phyloP scores from a whole-genome alignment of 2,797 vertebrate genomes.

The Pangasius sanitwongsei region DNA sequence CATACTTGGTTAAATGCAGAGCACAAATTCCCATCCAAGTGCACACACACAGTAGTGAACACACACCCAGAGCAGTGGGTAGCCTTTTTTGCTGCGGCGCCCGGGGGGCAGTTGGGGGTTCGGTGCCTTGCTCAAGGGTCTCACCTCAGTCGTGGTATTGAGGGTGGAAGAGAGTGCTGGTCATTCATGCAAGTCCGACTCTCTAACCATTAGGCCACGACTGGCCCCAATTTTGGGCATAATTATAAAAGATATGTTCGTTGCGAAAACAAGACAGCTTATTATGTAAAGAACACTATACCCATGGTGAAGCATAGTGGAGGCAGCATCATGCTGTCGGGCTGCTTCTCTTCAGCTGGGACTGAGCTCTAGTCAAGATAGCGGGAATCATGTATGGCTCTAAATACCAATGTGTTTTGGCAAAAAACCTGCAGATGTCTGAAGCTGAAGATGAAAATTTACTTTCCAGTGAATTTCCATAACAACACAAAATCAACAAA shows the following conservation, averaged over 20 bases:
- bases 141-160: no score
- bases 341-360: not conserved
- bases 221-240: not conserved
- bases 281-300: not conserved
- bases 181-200: no score
- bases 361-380: not conserved
- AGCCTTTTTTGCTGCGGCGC: no score
- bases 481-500: not conserved
- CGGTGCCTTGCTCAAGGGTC: no score
- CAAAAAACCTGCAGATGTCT: not conserved
- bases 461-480: not conserved
- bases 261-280: not conserved
- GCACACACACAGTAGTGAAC: no score
- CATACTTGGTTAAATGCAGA: no score
- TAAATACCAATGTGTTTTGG: not conserved
- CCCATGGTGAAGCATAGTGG: not conserved
- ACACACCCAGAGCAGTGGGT: no score
- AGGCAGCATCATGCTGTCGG: not conserved
- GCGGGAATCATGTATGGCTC: not conserved
- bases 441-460: not conserved
- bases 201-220: no score
- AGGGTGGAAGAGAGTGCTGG: no score
- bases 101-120: no score
- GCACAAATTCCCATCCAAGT: no score
- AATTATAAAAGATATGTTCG: not conserved